Evolutionary conservation across 2,113 vertebrate genomes (phyloP).

Genomic region (Odocoileus virginianus): DNA sequence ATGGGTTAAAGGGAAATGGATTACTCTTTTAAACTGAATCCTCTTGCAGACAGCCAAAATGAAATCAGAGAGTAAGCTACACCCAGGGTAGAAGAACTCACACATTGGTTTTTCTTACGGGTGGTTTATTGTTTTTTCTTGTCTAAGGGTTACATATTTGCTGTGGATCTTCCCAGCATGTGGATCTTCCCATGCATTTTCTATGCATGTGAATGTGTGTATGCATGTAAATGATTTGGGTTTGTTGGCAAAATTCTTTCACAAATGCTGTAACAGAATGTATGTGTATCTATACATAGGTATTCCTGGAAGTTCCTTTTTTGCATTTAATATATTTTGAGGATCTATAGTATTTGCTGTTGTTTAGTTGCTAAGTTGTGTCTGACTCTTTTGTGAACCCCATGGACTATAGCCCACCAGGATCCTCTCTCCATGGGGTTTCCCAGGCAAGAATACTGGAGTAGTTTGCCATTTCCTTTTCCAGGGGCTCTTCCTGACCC

Average conservation of each 20-base stretch:
- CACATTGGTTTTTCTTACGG: rapidly evolving
- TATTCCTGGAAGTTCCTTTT: background rate
- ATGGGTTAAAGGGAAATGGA: background rate
- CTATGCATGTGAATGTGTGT: background rate
- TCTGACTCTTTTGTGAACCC: background rate
- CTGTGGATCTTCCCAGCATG: background rate
- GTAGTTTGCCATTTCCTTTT: background rate
- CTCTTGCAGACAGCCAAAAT: background rate
- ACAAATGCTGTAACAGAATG: background rate
- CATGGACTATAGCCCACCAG: background rate
- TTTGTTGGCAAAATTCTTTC: background rate
- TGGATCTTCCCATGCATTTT: background rate
- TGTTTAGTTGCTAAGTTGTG: background rate
- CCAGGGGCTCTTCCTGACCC: background rate
- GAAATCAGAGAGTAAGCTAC: too few relatives aligned
- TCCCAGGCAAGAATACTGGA: background rate
- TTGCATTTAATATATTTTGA: background rate
- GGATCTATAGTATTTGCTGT: background rate
- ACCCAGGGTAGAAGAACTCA: background rate
- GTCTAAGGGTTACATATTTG: background rate
- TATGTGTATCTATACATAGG: background rate
- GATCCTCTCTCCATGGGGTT: background rate
- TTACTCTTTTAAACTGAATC: background rate
- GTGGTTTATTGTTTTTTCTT: background rate
- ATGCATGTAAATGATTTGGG: background rate